Evolutionary conservation across 1,140 invertebrate species (phyloP).

Genomic region (Carposina sasakii): DNA sequence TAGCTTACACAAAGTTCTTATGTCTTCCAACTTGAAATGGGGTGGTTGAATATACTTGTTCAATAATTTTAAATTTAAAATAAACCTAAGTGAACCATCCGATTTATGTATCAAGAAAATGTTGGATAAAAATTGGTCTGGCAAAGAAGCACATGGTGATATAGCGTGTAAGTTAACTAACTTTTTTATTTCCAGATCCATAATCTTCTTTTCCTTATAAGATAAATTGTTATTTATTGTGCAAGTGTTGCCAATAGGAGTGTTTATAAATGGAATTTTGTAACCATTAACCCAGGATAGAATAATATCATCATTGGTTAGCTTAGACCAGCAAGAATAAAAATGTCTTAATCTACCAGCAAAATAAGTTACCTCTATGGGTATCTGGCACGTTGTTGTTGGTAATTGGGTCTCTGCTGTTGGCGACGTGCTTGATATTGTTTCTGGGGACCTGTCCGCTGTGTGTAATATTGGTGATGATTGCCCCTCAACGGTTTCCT

Average conservation of each 20-base stretch:
- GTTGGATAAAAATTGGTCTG: slow-evolving; percentile 7
- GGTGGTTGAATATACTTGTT: slow-evolving; percentile 8
- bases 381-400: no score
- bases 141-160: background rate
- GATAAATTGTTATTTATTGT: background rate
- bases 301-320: background rate
- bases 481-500: no score
- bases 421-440: no score
- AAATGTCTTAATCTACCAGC: background rate
- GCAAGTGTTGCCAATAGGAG: background rate
- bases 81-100: slow-evolving; percentile 8
- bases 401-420: no score
- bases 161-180: background rate
- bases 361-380: background rate
- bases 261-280: background rate
- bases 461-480: no score
- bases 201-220: background rate
- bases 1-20: slow-evolving; percentile 7
- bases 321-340: background rate
- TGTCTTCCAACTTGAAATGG: slow-evolving; percentile 14
- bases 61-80: slow-evolving; percentile 8
- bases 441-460: no score
- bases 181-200: background rate
- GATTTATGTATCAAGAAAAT: slow-evolving; percentile 10
- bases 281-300: background rate